Conservation (phyloP, 1,140 invertebrate genomes). For the Physella acuta region DNA sequence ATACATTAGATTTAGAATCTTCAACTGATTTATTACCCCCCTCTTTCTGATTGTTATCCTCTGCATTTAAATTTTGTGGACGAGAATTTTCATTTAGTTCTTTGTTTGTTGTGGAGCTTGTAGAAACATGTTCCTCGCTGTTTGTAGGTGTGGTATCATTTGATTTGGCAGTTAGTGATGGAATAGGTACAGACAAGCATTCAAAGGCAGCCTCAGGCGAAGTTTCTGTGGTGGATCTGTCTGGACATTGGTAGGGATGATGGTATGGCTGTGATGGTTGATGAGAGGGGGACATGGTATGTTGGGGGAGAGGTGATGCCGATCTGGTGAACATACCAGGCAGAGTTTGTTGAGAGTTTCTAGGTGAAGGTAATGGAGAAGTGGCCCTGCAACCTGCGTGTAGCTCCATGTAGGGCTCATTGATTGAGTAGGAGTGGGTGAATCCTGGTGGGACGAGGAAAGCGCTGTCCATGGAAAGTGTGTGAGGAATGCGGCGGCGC, state of each 20-base stretch:
- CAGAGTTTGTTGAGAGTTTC: conserved; percentile 25
- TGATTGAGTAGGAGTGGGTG: conserved; percentile 3
- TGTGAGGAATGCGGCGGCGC: conserved; percentile 26
- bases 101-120: background rate
- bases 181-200: background rate
- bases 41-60: no score
- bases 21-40: no score
- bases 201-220: background rate
- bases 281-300: background rate
- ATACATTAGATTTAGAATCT: no score
- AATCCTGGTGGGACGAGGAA: conserved; percentile 19
- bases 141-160: background rate
- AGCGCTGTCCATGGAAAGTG: conserved; percentile 25
- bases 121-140: background rate
- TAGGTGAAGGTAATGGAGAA: conserved; percentile 20
- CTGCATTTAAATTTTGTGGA: no score
- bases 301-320: conserved; percentile 21
- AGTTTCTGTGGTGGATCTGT: background rate
- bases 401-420: conserved; percentile 22
- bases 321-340: conserved; percentile 25
- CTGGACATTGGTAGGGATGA: no score
- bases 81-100: no score
- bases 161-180: background rate
- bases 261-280: background rate
- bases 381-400: conserved; percentile 22